phyloP scores from a whole-genome alignment of 2,113 vertebrate species.

The Narcine bancroftii region DNA sequence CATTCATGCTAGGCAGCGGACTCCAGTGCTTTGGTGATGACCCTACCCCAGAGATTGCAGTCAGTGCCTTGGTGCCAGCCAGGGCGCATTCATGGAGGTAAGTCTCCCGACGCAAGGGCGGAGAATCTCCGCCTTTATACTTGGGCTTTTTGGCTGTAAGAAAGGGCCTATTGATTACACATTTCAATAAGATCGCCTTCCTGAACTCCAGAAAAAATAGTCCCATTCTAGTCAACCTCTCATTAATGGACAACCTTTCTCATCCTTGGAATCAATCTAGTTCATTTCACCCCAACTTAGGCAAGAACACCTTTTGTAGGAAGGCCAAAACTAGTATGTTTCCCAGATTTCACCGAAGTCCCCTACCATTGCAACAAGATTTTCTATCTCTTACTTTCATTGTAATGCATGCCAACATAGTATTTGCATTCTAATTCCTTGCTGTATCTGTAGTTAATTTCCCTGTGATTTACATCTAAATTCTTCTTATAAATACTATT shows the following conservation, averaged over 20 bases:
- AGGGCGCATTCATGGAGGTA: too few species aligned
- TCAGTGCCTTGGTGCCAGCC: too few species aligned
- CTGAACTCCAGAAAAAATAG: background rate
- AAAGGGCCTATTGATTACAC: too few species aligned
- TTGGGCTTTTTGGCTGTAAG: too few species aligned
- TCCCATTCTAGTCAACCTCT: background rate
- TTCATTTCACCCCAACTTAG: background rate
- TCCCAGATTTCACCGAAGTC: background rate
- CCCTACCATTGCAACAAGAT: background rate
- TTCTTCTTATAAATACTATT: background rate
- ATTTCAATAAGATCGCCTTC: background rate
- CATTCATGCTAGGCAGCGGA: too few species aligned
- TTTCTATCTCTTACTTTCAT: background rate
- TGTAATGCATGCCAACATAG: background rate
- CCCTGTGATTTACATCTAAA: background rate
- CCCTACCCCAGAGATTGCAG: too few species aligned
- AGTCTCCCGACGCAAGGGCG: too few species aligned
- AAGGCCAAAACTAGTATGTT: background rate
- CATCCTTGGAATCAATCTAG: background rate
- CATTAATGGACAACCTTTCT: background rate
- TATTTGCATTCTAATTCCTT: background rate
- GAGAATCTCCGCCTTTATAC: too few species aligned
- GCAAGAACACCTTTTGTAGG: too few species aligned
- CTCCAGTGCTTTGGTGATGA: too few species aligned
- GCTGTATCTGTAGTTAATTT: background rate